Evolutionary conservation across 2,797 vertebrate species (phyloP), one percentile per base, ranked within the genome.

Genomic region (Halcyon chelicuti): DNA sequence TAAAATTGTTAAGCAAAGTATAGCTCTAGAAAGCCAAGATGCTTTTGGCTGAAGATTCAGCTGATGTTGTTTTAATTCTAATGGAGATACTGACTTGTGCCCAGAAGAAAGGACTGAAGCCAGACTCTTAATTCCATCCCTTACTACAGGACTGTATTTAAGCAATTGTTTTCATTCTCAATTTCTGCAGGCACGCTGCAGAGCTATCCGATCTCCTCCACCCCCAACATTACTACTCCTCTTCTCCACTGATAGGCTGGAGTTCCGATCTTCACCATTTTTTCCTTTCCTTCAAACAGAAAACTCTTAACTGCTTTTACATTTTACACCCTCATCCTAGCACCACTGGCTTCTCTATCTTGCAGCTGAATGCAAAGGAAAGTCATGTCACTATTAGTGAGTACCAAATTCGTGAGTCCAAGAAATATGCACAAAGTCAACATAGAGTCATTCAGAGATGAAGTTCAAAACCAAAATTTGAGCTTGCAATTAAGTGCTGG

Each of bases 151-250:
- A 85, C 10, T 33, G 60, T 66, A 91, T 91, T 95, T 88, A 94
- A 91, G 78, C 72, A 94, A 77, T 63, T 80, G 75, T 76, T 94
- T 94, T 88, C 72, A 86, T 78, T 96, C 71, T 89, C 60, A 58
- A 14, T 82, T 94, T 93, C 91, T 92, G 78, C 63, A 89, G 35
- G 47, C 68, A 67, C 5, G 10, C 39, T 77, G 22, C 75, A 87
- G 57, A 91, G 37, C 63, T 80, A 86, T 60, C n/a, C 22, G 29
- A 37, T 60, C 17, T 12, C 6, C 8, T 15, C 6, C 7, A 44
- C 61, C 17, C 17, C 6, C 8, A 13, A 28, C 51, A 46, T 80
- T 87, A 93, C 71, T 91, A 51, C 23, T 93, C 42, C 57, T 39
- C 37, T 82, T 31, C 57, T 82, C 33, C 47, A 54, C 31, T 88